Evolutionary conservation across 2,113 vertebrate genomes (phyloP), one percentile per base, ranked within the genome.

Genomic region (Tursiops truncatus): DNA sequence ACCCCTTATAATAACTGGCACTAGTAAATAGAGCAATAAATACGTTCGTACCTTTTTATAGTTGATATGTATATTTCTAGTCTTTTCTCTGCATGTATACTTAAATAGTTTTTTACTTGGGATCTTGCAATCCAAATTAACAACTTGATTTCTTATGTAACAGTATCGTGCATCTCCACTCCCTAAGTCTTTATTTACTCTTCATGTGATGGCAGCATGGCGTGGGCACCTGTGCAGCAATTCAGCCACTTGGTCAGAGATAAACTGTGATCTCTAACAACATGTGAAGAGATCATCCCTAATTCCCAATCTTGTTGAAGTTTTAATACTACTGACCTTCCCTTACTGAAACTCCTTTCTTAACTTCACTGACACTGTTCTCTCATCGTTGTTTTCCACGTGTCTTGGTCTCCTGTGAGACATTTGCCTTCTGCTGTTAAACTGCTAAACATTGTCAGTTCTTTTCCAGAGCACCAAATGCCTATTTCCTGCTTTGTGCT

Each of bases 191-290:
- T 41, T 56, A 20, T 58, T 67, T 26, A 2, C 5, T 82, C 31
- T 38, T 38, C 12, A 31, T 41, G 50, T 53, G 50, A 53, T 53
- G 50, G 50, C n/a, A 71, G 47, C 15, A 25, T 38, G 17, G 18
- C 38, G 4, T 20, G 10, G n/a, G 21, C 20, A 47, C 31, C 1
- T 3, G 0, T 2, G 5, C 81, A 18, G 1, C 18, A 14, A 18
- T 26, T 38, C 25, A 65, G 18, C 8, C 4, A 18, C 44, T 79
- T 70, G 20, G n/a, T 76, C 17, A n/a, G 3, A 25, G 58, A 12
- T 9, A 14, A 73, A 58, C 13, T 2, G 53, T 18, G 31, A 31
- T 41, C 21, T 41, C 26, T 76, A 20, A 58, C 63, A 31, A 36
- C 2, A 65, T 36, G 18, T 0, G 1, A 12, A 56, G 68, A 74